A percentile compares a stretch with the other conserved stretches of the same genome.
These are phyloP conservation scores for Lepus oiostolus DNA, from an alignment of 2,797 vertebrate genomes.

Conservation along the genomic window DNA sequence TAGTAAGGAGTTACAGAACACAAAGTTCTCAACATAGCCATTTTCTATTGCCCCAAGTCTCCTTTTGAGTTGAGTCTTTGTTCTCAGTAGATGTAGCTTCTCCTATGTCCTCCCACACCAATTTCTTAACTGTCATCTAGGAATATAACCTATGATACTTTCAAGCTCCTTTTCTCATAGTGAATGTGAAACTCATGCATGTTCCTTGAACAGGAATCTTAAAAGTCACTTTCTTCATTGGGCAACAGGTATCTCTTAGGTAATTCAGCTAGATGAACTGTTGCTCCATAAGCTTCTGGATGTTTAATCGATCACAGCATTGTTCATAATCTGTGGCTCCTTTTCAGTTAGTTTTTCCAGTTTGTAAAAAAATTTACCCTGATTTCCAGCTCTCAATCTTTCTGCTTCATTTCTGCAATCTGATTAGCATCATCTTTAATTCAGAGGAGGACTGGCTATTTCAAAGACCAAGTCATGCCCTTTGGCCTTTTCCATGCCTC, in stretches of 20 bases:
- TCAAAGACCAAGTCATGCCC: slow-evolving; percentile 24
- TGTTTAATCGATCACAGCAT: neutral
- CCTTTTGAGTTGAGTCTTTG: slow-evolving; percentile 11
- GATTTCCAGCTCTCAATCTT: slow-evolving; percentile 14
- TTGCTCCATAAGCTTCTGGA: neutral
- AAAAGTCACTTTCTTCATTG: slow-evolving; percentile 1
- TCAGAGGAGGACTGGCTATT: slow-evolving; percentile 44
- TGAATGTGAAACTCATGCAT: neutral
- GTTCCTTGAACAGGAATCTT: neutral
- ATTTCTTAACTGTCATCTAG: neutral
- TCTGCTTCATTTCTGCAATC: slow-evolving; percentile 47
- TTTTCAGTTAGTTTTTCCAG: slow-evolving; percentile 27
- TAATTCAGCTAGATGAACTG: neutral
- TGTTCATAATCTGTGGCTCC: neutral
- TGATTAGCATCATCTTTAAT: slow-evolving; percentile 30
- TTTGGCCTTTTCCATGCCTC: slow-evolving; percentile 57
- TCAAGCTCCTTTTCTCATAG: neutral
- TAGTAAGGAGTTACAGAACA: neutral
- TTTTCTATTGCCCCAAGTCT: slow-evolving; percentile 31
- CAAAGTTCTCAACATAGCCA: neutral
- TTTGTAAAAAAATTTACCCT: slow-evolving; percentile 1
- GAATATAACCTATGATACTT: neutral
- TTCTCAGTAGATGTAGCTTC: neutral
- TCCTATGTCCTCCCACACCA: neutral
- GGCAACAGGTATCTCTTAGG: neutral